phyloP scores from a whole-genome alignment of 2,113 vertebrate species.

The Marcusenius ussheri region DNA sequence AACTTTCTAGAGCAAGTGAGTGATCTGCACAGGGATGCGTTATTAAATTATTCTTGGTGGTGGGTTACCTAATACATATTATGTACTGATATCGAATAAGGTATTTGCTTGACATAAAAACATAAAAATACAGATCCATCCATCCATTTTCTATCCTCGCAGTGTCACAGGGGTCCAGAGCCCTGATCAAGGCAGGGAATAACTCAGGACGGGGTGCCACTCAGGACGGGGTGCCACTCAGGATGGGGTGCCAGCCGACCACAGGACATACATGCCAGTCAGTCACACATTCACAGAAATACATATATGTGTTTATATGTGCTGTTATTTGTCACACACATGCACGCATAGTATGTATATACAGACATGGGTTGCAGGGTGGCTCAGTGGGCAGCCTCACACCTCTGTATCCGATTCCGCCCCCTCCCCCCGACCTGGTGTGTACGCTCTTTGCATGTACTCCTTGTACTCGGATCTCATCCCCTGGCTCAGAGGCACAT shows the following conservation, averaged over 20 bases:
- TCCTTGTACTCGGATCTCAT: not conserved
- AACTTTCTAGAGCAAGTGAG: not conserved
- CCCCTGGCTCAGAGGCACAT: not conserved
- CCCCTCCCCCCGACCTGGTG: too few relatives aligned
- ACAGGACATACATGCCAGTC: not conserved
- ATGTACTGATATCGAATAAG: not conserved
- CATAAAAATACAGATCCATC: not conserved
- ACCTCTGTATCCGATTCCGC: not conserved
- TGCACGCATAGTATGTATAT: not conserved
- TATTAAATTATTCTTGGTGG: not conserved
- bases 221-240: not conserved
- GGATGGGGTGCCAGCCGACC: not conserved
- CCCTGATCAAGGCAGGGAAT: not conserved
- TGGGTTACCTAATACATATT: not conserved
- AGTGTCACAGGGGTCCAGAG: not conserved
- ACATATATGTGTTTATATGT: not conserved
- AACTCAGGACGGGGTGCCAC: not conserved
- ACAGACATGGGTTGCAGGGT: not conserved
- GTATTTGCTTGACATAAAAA: not conserved
- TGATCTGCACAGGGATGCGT: not conserved
- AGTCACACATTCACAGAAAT: not conserved
- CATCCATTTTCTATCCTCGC: not conserved
- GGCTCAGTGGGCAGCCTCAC: not conserved
- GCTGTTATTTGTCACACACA: not conserved
- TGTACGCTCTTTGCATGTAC: not conserved